Evolutionary conservation across 2,888 invertebrate genomes (phyloP), one percentile per base, ranked within the genome.

Genomic region (Elaeidobius kamerunicus): DNA sequence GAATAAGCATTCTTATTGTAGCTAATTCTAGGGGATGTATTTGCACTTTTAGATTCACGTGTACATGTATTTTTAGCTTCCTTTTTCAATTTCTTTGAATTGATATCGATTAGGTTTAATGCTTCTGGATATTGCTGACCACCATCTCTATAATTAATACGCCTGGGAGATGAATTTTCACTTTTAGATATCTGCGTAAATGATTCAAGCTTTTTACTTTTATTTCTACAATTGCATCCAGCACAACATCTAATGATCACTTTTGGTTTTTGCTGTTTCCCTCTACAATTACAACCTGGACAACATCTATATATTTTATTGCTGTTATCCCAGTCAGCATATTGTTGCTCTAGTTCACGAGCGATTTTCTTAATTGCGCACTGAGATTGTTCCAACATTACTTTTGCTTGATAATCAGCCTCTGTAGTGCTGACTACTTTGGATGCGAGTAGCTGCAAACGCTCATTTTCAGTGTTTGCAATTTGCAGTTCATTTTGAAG

Each of bases 371-470:
- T 63, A 3, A 71, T 62, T 1, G 73, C 72, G 17, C 59, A 54
- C 54, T 67, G 69, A 2, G 72, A 69, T 54, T 71, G 67, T 28
- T 62, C 60, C 18, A 72, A 45, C 61, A 72, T 64, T 36, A 61
- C 60, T 16, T 68, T 65, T 6, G 68, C 55, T 20, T 70, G 68
- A 28, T 64, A 62, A 42, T 70, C 65, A 2, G 61, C 61, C 36
- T 68, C 66, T 7, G 60, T 46, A 12, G 54, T 18, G 36, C 36
- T 45, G 15, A 27, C 42, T 16, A 58, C 38, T 18, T 30, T 9
- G 4, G 23, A 6, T 30, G 59, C 38, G 16, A 56, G 32, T 48
- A 57, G 38, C 34, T 65, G 60, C 7, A 57, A 19, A 9, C 34
- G 38, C 14, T 52, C 34, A 20, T 55, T 45, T 45, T 58, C 55